phyloP scores from a whole-genome alignment of 2,797 vertebrate species.

The Phalanger gymnotis region DNA sequence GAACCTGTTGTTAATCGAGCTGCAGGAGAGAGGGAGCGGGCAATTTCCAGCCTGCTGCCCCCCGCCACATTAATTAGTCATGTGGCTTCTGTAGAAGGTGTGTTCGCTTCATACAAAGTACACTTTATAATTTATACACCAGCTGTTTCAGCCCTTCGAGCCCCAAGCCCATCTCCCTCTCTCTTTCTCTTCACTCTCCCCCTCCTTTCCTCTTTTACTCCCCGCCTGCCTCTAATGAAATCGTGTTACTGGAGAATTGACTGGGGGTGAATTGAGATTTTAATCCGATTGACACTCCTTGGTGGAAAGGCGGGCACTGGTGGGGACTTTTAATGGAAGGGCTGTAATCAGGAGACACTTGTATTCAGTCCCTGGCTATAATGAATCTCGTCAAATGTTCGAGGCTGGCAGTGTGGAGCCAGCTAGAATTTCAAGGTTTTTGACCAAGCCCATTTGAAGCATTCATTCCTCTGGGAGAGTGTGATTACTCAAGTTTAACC shows the following conservation, averaged over 20 bases:
- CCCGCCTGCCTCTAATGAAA: constrained; percentile 99
- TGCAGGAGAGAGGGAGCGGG: constrained; percentile 94
- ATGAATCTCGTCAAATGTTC: constrained; percentile 98
- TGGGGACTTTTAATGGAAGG: constrained; percentile 96
- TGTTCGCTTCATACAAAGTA: constrained; percentile 99
- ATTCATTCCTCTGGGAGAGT: constrained; percentile 97
- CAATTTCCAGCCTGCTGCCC: constrained; percentile 95
- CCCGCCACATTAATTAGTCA: constrained; percentile 99
- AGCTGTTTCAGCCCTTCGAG: constrained; percentile 97
- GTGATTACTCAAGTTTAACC: constrained; percentile 99
- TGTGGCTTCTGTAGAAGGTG: constrained; percentile 97
- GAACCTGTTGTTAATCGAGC: constrained; percentile 97
- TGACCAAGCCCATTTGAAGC: constrained; percentile 97
- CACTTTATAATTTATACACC: constrained; percentile 99
- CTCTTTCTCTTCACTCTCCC: background rate
- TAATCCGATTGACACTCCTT: constrained; percentile 97
- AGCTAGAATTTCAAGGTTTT: constrained; percentile 98
- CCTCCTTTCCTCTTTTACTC: constrained; percentile 93
- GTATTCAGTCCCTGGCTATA: constrained; percentile 95
- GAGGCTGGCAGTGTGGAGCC: constrained; percentile 89
- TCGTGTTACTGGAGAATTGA: constrained; percentile 99
- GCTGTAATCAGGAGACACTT: constrained; percentile 97
- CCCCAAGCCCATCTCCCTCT: background rate
- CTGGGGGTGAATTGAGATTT: constrained; percentile 99
- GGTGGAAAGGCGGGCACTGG: constrained; percentile 93